Base-by-base conservation (phyloP, 2,888 invertebrate genomes). In the Trichogramma evanescens region DNA sequence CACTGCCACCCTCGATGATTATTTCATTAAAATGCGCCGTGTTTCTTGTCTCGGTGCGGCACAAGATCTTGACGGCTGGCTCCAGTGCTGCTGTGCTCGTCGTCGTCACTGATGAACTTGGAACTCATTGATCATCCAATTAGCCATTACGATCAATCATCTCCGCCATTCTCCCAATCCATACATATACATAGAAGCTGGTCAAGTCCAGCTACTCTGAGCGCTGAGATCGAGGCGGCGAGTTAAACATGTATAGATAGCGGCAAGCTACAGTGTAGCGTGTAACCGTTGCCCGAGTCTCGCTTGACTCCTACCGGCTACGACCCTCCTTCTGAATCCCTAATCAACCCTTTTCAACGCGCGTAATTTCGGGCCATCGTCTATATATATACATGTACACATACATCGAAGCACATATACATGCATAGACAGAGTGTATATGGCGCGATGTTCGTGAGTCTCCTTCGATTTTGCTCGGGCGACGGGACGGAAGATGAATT, bases 91-190 rank as follows among this genome's bases (percentile, higher is more conserved):
- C 45, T 9, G 8, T 8, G 2, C 45, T 45, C 45, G 8, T 3
- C 8, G 38, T 45, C 45, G 9, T 45, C 45, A 40, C 54, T 59
- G 63, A 74, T 71, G 70, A 74, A 72, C 71, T 73, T 70, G 73
- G 8, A 48, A 40, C 13, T 81, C 86, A 88, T 88, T 87, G 84
- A 87, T 88, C 88, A 87, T 83, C 84, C 87, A 88, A 88, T 88
- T 88, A 88, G 84, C 79, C 68, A 71, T 26, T 71, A 75, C 81
- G 86, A 88, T 88, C 88, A 86, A 87, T 88, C 88, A 88, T 87
- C 82, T 56, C 80, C 64, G 75, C 78, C 79, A 40, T 42, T 9
- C 48, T 40, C 51, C n/a, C 10, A 42, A 42, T 5, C 4, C 41
- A 9, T 9, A 45, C 54, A 45, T 26, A 49, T 8, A 54, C 41